phyloP scores from a whole-genome alignment of 2,888 invertebrate species.

The Temnothorax unifasciatus region DNA sequence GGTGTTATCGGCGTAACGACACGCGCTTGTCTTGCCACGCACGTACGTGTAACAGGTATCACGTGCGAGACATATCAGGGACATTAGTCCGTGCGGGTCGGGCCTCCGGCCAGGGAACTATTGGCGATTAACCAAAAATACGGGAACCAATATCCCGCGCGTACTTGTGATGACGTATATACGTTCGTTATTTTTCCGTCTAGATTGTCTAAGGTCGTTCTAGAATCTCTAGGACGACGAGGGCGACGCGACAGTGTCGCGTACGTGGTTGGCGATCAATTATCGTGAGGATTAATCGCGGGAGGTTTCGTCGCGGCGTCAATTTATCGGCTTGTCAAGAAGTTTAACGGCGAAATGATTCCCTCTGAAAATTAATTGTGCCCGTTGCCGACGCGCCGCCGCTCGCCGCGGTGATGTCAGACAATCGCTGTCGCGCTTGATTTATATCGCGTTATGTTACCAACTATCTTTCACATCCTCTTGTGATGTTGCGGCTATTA shows the following conservation, averaged over 20 bases:
- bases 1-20: conserved; percentile 29
- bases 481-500: neutral
- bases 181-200: conserved; percentile 44
- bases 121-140: conserved; percentile 75
- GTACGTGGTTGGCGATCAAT: conserved; percentile 31
- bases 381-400: neutral
- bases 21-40: conserved; percentile 34
- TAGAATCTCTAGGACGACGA: neutral
- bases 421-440: conserved; percentile 47
- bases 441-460: conserved; percentile 23
- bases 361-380: conserved; percentile 50
- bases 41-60: conserved; percentile 64
- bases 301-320: conserved; percentile 20
- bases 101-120: conserved; percentile 64
- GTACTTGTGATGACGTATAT: neutral
- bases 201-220: no score
- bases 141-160: conserved; percentile 61
- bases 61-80: conserved; percentile 65
- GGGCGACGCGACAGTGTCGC: conserved; percentile 1
- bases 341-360: conserved; percentile 53
- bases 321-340: conserved; percentile 54
- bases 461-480: neutral
- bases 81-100: conserved; percentile 59
- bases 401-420: neutral
- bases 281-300: conserved; percentile 45